A percentile compares a stretch with the other conserved stretches of the same genome.
Evolutionary conservation across 2,797 vertebrate genomes (phyloP).

Genomic region (Brachyrhaphis roseni): DNA sequence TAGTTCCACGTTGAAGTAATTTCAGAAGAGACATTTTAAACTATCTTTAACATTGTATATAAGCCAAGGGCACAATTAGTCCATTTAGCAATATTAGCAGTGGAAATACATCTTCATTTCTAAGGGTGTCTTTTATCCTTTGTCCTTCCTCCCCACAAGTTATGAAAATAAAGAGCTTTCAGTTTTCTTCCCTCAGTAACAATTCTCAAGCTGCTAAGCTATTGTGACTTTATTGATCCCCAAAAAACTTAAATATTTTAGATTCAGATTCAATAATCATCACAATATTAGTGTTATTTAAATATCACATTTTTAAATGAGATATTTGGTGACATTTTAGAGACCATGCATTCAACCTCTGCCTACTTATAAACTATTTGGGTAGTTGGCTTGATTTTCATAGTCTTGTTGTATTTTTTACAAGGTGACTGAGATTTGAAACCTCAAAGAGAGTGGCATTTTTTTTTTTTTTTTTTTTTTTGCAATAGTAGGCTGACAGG

Average conservation of each 20-base stretch:
- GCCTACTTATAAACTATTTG: background rate
- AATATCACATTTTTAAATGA: background rate
- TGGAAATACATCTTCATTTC: background rate
- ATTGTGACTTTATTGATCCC: background rate
- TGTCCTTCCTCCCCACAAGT: background rate
- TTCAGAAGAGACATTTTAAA: background rate
- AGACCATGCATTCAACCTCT: background rate
- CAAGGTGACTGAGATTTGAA: background rate
- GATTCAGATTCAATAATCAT: background rate
- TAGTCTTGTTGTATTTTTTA: background rate
- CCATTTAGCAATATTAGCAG: background rate
- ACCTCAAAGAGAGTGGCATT: background rate
- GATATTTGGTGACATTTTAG: background rate
- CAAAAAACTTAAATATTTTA: background rate
- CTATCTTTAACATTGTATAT: background rate
- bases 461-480: no score
- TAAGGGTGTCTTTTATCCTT: background rate
- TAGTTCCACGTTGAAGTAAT: background rate
- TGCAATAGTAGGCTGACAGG: no score
- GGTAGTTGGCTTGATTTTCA: background rate
- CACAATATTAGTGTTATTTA: background rate
- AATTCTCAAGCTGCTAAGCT: background rate
- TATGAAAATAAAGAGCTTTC: background rate
- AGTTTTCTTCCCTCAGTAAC: background rate
- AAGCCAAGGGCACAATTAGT: background rate